Evolutionary conservation across 2,797 vertebrate species (phyloP).

Genomic region (Anguilla anguilla): DNA sequence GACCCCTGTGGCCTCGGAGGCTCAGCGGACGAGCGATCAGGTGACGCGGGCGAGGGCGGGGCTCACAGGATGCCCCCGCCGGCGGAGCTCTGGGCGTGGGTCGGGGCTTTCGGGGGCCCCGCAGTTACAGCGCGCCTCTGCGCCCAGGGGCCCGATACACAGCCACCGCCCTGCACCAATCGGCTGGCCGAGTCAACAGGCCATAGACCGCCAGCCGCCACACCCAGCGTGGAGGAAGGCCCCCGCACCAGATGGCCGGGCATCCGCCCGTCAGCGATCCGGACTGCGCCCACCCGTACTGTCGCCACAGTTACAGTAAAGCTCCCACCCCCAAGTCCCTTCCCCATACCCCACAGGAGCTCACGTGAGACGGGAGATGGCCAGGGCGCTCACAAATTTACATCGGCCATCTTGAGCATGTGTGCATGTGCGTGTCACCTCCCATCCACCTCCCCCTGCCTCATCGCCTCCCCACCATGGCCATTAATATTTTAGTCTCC

Average conservation of each 20-base stretch:
- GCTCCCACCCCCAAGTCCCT: constrained; percentile 59
- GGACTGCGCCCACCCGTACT: background rate
- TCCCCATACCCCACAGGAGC: constrained; percentile 48
- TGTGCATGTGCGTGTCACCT: background rate
- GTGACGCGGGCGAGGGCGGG: background rate
- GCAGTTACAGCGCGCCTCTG: background rate
- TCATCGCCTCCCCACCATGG: background rate
- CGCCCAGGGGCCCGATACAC: constrained; percentile 42
- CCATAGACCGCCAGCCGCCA: constrained; percentile 35
- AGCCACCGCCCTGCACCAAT: constrained; percentile 62
- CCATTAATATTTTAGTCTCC: background rate
- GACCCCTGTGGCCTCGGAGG: background rate
- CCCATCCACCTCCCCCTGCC: background rate
- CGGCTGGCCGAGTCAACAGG: constrained; percentile 50
- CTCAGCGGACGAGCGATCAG: background rate
- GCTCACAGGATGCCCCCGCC: background rate
- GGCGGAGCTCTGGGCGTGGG: background rate
- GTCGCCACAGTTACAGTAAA: constrained; percentile 48
- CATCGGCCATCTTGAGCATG: background rate
- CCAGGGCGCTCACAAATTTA: background rate
- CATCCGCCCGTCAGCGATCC: constrained; percentile 49
- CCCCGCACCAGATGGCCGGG: constrained; percentile 73
- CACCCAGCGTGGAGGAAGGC: constrained; percentile 66
- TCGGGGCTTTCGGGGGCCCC: background rate
- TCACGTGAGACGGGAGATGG: background rate